Conservation (phyloP, 2,113 vertebrate genomes). For the Pungitius pungitius region DNA sequence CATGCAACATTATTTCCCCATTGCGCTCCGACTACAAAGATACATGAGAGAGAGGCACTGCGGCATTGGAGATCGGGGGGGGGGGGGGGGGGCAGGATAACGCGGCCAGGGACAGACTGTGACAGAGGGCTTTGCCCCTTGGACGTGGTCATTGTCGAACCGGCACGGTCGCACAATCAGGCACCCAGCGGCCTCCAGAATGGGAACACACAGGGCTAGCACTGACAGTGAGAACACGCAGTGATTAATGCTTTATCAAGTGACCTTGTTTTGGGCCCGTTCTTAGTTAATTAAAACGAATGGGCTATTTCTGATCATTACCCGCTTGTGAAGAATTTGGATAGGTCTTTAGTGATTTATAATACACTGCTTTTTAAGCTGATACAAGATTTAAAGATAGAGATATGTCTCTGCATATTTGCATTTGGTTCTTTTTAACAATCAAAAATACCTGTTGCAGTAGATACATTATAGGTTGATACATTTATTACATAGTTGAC, state of each 20-base stretch:
- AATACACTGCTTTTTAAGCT: conserved; percentile 5
- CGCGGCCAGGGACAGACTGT: neutral
- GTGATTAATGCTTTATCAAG: conserved; percentile 49
- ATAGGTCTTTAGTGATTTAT: conserved; percentile 33
- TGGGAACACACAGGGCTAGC: neutral
- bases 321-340: neutral
- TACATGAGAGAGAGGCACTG: neutral
- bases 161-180: neutral
- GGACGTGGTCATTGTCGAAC: neutral
- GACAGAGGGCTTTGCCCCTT: neutral
- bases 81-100: neutral
- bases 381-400: neutral
- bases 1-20: neutral
- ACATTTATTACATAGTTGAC: neutral
- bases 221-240: neutral
- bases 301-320: conserved; percentile 18
- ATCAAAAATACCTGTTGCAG: neutral
- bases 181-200: neutral
- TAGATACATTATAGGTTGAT: neutral
- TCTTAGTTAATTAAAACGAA: conserved; percentile 42
- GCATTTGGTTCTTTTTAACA: conserved; percentile 6
- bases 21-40: neutral
- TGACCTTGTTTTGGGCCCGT: conserved; percentile 5
- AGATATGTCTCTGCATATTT: neutral
- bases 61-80: neutral